These are phyloP conservation scores for Muraenolepis orangiensis DNA, from an alignment of 2,797 vertebrate species.

Conservation along the genomic window DNA sequence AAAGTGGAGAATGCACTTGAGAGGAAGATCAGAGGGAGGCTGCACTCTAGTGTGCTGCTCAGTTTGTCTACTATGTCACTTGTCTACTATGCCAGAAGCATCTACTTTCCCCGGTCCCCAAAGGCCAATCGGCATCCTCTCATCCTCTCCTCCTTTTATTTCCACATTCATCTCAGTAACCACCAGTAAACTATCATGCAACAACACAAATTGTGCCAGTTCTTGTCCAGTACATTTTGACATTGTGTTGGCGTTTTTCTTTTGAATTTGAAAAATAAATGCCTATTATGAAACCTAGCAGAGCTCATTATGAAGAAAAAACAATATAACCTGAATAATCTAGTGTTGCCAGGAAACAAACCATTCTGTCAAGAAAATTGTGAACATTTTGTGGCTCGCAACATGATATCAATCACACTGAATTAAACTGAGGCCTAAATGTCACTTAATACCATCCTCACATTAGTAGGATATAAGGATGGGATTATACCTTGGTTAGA, in stretches of 20 bases:
- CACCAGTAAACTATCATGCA: background rate
- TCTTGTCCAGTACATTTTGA: background rate
- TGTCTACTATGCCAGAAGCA: background rate
- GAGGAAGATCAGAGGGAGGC: background rate
- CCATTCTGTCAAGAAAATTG: background rate
- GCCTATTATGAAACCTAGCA: background rate
- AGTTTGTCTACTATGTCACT: background rate
- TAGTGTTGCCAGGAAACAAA: background rate
- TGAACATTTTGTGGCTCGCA: background rate
- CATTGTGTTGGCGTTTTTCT: background rate
- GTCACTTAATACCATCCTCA: background rate
- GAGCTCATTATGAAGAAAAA: background rate
- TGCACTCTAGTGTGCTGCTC: background rate
- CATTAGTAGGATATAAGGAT: background rate
- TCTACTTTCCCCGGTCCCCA: background rate
- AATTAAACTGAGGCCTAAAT: background rate
- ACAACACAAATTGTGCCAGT: background rate
- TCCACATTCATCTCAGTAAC: background rate
- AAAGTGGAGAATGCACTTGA: background rate
- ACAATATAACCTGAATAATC: background rate
- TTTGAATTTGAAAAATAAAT: background rate
- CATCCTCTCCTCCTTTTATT: background rate
- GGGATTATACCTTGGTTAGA: background rate
- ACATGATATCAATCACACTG: background rate
- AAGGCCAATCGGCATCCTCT: background rate